phyloP scores from a whole-genome alignment of 2,113 vertebrate genomes.

The Bubo bubo region DNA sequence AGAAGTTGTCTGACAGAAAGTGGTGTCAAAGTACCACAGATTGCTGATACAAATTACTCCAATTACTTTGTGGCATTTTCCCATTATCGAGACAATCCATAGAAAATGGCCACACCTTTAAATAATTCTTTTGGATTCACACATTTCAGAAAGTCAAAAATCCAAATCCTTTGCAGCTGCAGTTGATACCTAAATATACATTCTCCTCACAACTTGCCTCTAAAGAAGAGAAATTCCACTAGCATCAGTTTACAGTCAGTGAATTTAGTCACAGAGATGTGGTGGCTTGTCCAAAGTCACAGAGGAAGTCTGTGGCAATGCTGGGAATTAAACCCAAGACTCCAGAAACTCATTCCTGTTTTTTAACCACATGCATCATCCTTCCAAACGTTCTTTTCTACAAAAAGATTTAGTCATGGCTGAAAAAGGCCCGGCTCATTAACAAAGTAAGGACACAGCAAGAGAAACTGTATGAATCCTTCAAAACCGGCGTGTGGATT shows the following conservation, averaged over 20 bases:
- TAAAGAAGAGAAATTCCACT: neutral
- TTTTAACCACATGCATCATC: conserved; percentile 14
- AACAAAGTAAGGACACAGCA: neutral
- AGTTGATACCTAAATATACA: neutral
- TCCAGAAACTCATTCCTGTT: conserved; percentile 9
- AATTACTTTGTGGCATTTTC: neutral
- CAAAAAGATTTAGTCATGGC: conserved; percentile 5
- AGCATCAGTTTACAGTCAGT: neutral
- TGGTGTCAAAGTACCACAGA: neutral
- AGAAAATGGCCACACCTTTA: neutral
- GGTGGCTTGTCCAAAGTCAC: neutral
- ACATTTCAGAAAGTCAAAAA: neutral
- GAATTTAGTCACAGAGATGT: conserved; percentile 24
- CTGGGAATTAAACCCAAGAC: conserved; percentile 20
- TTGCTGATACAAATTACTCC: neutral
- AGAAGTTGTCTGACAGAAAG: neutral
- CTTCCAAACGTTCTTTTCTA: neutral
- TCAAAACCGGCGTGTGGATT: neutral
- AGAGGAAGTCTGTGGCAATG: conserved; percentile 38
- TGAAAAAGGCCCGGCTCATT: neutral
- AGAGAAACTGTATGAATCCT: neutral
- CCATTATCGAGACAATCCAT: neutral
- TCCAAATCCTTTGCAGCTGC: neutral
- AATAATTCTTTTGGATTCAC: neutral
- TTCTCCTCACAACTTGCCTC: neutral